phyloP scores from a whole-genome alignment of 2,888 invertebrate genomes.

The Siphlonurus alternatus region DNA sequence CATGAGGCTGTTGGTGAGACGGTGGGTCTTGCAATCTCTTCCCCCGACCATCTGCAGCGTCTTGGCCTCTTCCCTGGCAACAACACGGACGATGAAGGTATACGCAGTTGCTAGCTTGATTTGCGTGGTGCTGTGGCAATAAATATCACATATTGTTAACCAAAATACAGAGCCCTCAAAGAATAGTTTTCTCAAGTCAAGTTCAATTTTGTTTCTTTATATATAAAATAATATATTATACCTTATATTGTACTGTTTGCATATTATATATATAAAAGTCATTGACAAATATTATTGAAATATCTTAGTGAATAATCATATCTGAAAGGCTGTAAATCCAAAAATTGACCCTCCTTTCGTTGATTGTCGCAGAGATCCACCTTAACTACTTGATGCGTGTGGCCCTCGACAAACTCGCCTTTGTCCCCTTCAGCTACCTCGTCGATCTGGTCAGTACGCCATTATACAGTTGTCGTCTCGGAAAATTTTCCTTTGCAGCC shows the following conservation, averaged over 20 bases:
- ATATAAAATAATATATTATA: neutral
- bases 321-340: neutral
- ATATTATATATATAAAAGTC: too few species aligned
- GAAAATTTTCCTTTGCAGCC: too few species aligned
- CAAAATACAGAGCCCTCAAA: too few species aligned
- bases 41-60: constrained; percentile 54
- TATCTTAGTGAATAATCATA: too few species aligned
- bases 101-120: too few species aligned
- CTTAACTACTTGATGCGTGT: constrained; percentile 63
- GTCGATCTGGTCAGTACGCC: constrained; percentile 52
- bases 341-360: constrained; percentile 2
- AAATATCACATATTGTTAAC: too few species aligned
- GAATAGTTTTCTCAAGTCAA: too few species aligned
- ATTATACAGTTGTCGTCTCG: too few species aligned
- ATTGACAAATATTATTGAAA: too few species aligned
- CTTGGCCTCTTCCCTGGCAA: constrained; percentile 49
- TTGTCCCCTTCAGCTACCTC: constrained; percentile 62
- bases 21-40: constrained; percentile 56
- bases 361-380: constrained; percentile 35
- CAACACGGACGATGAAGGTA: constrained; percentile 26
- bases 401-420: constrained; percentile 61
- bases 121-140: too few species aligned
- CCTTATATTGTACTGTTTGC: too few species aligned
- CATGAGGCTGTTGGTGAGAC: constrained; percentile 76
- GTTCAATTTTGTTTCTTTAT: neutral